phyloP scores from a whole-genome alignment of 2,888 invertebrate genomes.

The Arctia plantaginis region DNA sequence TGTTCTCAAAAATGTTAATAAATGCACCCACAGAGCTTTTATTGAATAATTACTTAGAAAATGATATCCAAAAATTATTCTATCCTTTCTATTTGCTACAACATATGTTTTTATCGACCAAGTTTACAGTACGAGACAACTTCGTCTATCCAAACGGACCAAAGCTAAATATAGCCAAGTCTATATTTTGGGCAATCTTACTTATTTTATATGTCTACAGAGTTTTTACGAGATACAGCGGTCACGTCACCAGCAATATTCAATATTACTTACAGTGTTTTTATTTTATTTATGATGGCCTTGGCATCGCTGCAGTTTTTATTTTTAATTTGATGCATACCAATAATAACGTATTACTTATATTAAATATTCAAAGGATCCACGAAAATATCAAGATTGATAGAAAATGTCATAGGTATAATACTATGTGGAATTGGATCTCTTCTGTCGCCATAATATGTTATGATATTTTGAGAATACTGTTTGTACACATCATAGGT shows the following conservation, averaged over 20 bases:
- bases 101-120: not conserved
- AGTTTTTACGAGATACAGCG: not conserved
- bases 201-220: not conserved
- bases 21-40: not conserved
- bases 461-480: not conserved
- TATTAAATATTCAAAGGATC: not conserved
- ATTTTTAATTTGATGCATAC: not conserved
- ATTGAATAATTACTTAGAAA: not conserved
- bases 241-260: not conserved
- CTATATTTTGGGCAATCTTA: not conserved
- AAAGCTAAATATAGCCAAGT: not conserved
- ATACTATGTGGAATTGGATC: too few species aligned
- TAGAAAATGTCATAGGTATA: too few species aligned
- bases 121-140: not conserved
- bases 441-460: not conserved
- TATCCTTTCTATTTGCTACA: not conserved
- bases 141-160: not conserved
- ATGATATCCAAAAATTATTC: not conserved
- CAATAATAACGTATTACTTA: not conserved
- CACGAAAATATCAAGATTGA: not conserved
- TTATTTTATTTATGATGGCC: not conserved
- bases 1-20: not conserved
- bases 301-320: not conserved
- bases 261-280: too few species aligned
- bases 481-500: accelerated